Base-by-base conservation (phyloP, 2,888 invertebrate genomes). In the Tiliacea citrago region DNA sequence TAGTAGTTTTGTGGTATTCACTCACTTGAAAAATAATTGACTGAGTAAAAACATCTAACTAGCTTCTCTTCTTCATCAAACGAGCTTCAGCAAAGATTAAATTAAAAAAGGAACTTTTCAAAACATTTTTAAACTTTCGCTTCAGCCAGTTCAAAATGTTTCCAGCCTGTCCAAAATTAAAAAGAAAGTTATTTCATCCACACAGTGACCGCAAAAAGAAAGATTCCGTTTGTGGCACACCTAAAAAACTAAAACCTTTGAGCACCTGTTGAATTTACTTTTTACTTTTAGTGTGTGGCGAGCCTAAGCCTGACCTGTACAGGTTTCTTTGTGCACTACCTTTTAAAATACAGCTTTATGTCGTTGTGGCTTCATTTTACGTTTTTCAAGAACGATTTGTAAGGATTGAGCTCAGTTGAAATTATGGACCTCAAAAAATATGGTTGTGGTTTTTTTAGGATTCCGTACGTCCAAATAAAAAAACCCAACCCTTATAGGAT, bases 221-320 rank as follows among this genome's bases (percentile, higher is more conserved):
- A 79, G 66, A 84, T 78, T 73, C 42, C 77, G 79, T 86, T 82
- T 84, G 87, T 57, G 77, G 87, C 72, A 29, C 65, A 42, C 75
- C 75, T 77, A 76, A 83, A 86, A 84, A 83, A 83, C 76, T 71
- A 76, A 73, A 87, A 73, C 76, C 87, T 85, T 88, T 87, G 83
- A 84, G 77, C 79, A 88, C 88, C 85, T 87, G 87, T 88, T 83
- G 88, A 85, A 73, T 79, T 65, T 74, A 72, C 79, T 82, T 85
- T 88, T 88, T 79, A 78, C 65, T 84, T 81, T 83, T 85, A 72
- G 77, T 75, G 61, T 86, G 79, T 55, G 74, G 85, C 65, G 13
- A 51, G 61, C 81, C 79, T 88, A 83, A 82, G 73, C 68, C 71
- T 68, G 75, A 63, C 67, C 67, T 68, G 68, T 58, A 65, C 61